A percentile compares a stretch with the other conserved stretches of the same genome.
Conservation (phyloP, 2,888 invertebrate genomes). For the Philereme transversata region DNA sequence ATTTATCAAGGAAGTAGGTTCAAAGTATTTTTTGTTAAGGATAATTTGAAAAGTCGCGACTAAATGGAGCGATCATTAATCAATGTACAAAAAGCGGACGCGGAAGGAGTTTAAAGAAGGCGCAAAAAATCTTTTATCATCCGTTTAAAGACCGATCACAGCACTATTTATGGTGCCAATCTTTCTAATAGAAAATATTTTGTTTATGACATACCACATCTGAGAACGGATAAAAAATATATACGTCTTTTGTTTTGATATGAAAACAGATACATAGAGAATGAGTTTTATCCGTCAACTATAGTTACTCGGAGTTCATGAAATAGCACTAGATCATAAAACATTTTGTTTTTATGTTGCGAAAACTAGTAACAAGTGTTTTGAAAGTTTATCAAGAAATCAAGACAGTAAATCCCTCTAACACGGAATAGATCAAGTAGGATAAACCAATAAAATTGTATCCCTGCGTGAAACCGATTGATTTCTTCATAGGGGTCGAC, state of each 20-base stretch:
- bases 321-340: conserved; percentile 31
- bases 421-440: conserved; percentile 46
- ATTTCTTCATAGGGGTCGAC: conserved; percentile 58
- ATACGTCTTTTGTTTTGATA: no score
- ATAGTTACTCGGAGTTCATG: no score
- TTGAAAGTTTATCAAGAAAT: conserved; percentile 31
- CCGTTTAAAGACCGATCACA: conserved; percentile 46
- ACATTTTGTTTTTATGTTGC: conserved; percentile 24
- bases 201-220: conserved; percentile 26
- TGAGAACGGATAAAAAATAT: no score
- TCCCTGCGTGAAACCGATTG: conserved; percentile 61
- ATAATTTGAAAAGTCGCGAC: conserved; percentile 50
- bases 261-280: no score
- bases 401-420: conserved; percentile 28
- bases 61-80: conserved; percentile 63
- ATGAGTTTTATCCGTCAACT: no score
- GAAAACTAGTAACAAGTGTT: conserved; percentile 18
- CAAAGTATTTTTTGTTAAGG: conserved; percentile 48
- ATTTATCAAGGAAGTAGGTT: conserved; percentile 53
- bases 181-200: conserved; percentile 45
- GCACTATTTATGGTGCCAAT: conserved; percentile 51
- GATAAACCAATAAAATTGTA: conserved; percentile 60
- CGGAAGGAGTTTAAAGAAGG: conserved; percentile 59
- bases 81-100: conserved; percentile 61
- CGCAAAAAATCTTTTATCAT: conserved; percentile 61